Evolutionary conservation across 1,140 invertebrate genomes (phyloP).

Genomic region (Trichonephila inaurata): DNA sequence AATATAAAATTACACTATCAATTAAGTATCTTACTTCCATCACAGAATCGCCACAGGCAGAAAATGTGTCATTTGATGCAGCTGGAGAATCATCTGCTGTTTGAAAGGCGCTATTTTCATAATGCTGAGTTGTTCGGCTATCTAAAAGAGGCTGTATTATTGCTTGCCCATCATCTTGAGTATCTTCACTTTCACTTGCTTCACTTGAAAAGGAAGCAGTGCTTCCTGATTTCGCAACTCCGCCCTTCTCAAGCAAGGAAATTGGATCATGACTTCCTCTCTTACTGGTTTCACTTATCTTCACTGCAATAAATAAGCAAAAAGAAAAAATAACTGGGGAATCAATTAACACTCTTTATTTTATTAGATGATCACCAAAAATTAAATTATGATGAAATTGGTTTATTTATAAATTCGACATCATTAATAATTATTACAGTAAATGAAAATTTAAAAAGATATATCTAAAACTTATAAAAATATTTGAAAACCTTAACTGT

Average conservation of each 20-base stretch:
- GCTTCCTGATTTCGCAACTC: slow-evolving; percentile 81
- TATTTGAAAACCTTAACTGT: too few relatives aligned
- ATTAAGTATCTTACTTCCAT: slow-evolving; percentile 77
- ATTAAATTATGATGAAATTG: background rate
- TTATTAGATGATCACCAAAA: background rate
- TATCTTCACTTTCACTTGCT: slow-evolving; percentile 76
- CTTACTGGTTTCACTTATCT: slow-evolving; percentile 55
- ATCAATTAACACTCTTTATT: background rate
- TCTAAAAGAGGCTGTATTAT: slow-evolving; percentile 77
- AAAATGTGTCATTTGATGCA: slow-evolving; percentile 78
- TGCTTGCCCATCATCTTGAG: slow-evolving; percentile 76
- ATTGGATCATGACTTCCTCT: slow-evolving; percentile 82
- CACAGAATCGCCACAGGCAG: slow-evolving; percentile 79
- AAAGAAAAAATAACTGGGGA: background rate
- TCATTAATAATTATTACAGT: too few relatives aligned
- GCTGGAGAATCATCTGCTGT: slow-evolving; percentile 79
- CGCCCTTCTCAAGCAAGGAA: slow-evolving; percentile 84
- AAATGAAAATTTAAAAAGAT: too few relatives aligned
- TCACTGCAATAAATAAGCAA: slow-evolving; percentile 46
- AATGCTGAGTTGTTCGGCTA: slow-evolving; percentile 71
- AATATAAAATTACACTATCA: background rate
- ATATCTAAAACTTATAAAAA: too few relatives aligned
- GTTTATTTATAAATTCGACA: too few relatives aligned
- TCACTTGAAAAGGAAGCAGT: slow-evolving; percentile 79
- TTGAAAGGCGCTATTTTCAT: slow-evolving; percentile 79